Base-by-base conservation (phyloP, 2,888 invertebrate genomes). In the Archips crataeganus region DNA sequence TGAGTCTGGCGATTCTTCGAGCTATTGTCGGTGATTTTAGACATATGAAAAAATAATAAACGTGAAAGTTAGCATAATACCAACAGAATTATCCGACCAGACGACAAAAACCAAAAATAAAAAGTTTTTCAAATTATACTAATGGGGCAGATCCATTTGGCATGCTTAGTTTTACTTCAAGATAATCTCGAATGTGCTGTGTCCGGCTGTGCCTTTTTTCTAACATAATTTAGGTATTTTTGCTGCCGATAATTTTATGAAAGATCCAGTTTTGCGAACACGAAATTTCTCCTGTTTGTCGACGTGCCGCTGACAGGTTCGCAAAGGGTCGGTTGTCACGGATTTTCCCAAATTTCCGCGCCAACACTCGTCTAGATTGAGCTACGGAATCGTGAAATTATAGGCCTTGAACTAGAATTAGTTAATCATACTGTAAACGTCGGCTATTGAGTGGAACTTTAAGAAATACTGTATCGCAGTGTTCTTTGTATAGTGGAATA, bases 261-360 rank as follows among this genome's bases (percentile, higher is more conserved):
- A 59, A 59, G 64, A 71, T 65, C 47, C 47, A 36, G 59, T 65
- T 32, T 54, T 36, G 9, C 45, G 49, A n/a, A 49, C 57, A 32
- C 49, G 49, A 23, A 32, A 32, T 57, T 57, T 4, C 57, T 70
- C 57, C 57, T 11, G 51, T 62, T 23, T 71, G 70, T 59, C 32
- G 49, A 42, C 65, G 49, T 71, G 66, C 11, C 11, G 8, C 60
- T 71, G 71, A 71, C 71, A 71, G 66, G 51, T 34, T 61, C 49
- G 60, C 54, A 71, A 71, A 68, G 60, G 65, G 34, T 42, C 39
- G 71, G 62, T 63, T 60, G 71, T 71, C 66, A 34, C 23, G 61
- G 49, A 42, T 71, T 51, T 61, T 51, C 39, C 66, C 51, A 51
- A 66, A 60, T 61, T 66, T 65, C 59, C 70, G 70, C 63, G n/a